A percentile compares a stretch with the other conserved stretches of the same genome.
Conservation (phyloP, 2,888 invertebrate genomes). For the Steinernema carpocapsae region DNA sequence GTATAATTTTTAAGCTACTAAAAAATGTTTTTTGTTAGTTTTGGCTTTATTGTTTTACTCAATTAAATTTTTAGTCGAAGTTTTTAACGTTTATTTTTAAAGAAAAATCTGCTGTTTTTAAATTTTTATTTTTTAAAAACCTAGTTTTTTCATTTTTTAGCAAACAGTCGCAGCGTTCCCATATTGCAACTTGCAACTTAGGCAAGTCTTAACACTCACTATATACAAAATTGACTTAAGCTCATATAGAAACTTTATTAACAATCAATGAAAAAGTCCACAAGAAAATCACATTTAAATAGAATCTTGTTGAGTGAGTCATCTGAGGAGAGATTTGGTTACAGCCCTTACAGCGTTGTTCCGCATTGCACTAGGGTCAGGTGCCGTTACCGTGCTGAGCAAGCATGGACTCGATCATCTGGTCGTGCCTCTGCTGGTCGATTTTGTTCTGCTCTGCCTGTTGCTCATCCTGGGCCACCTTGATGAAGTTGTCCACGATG, state of each 20-base stretch:
- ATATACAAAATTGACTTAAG: no score
- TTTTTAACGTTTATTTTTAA: no score
- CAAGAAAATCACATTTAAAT: slow-evolving; percentile 15
- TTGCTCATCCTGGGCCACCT: slow-evolving; percentile 67
- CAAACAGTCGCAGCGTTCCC: no score
- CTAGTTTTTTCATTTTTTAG: no score
- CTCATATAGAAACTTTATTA: not conserved
- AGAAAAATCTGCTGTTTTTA: no score
- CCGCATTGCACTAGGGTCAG: not conserved
- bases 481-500: slow-evolving; percentile 69
- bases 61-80: no score
- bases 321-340: slow-evolving; percentile 1
- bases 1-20: no score
- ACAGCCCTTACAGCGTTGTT: not conserved
- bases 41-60: no score
- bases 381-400: slow-evolving; percentile 47
- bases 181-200: no score
- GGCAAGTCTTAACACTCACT: no score
- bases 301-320: slow-evolving; percentile 28
- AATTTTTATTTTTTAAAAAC: no score
- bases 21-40: no score
- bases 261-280: not conserved
- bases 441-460: slow-evolving; percentile 63
- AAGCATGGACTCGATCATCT: slow-evolving; percentile 55
- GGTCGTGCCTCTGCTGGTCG: slow-evolving; percentile 53